Evolutionary conservation across 2,888 invertebrate species (phyloP).

Genomic region (Drosophila mercatorum): DNA sequence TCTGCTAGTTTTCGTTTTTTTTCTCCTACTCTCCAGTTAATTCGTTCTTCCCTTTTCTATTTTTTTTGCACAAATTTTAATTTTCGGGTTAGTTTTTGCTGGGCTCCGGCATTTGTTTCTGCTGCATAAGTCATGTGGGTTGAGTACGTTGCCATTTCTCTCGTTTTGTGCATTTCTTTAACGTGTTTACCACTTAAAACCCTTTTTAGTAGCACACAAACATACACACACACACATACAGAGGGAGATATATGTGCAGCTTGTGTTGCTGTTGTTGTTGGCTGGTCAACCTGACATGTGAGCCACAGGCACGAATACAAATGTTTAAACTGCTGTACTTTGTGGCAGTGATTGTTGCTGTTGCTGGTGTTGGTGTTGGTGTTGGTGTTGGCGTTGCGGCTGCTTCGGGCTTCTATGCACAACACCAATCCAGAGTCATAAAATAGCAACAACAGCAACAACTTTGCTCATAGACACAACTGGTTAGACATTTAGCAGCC

Average conservation of each 20-base stretch:
- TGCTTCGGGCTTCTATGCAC: constrained; percentile 69
- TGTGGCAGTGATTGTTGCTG: constrained; percentile 53
- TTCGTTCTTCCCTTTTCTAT: constrained; percentile 3
- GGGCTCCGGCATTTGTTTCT: constrained; percentile 15
- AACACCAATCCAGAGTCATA: constrained; percentile 64
- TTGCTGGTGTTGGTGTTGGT: constrained; percentile 28
- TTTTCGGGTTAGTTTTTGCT: constrained; percentile 18
- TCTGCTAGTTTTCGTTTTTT: neutral
- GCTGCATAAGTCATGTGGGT: constrained; percentile 41
- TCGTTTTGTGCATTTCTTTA: constrained; percentile 41
- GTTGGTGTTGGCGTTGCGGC: constrained; percentile 37
- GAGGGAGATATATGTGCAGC: neutral
- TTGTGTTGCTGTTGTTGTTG: constrained; percentile 34
- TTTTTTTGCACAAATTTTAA: constrained; percentile 7
- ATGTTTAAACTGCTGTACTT: constrained; percentile 68
- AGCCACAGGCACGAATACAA: constrained; percentile 72
- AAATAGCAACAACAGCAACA: constrained; percentile 49
- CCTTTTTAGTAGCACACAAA: constrained; percentile 21
- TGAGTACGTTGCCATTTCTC: constrained; percentile 24
- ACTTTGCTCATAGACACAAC: constrained; percentile 54
- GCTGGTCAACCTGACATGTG: constrained; percentile 68
- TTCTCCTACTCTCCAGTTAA: neutral
- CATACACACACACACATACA: neutral
- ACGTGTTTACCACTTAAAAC: constrained; percentile 34
- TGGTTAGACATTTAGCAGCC: constrained; percentile 55